phyloP scores from a whole-genome alignment of 2,113 vertebrate species.

The Nycticebus coucang region DNA sequence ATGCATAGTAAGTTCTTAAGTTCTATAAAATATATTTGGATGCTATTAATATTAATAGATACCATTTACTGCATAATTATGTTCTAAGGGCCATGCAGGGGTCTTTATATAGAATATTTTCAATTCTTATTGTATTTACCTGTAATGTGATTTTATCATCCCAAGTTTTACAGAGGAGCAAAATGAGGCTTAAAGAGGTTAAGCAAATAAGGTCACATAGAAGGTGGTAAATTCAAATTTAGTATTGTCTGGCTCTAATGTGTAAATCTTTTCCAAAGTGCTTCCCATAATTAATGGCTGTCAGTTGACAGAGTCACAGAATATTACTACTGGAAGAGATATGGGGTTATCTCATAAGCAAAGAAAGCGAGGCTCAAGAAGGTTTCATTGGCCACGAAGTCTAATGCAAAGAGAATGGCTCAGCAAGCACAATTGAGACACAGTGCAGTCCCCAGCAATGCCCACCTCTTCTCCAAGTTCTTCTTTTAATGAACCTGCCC shows the following conservation, averaged over 20 bases:
- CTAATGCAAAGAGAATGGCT: not conserved
- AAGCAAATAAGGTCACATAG: not conserved
- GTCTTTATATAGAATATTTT: not conserved
- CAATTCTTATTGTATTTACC: not conserved
- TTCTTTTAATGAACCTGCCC: not conserved
- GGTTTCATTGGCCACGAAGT: not conserved
- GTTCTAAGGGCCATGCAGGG: not conserved
- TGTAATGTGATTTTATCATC: not conserved
- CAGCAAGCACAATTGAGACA: not conserved
- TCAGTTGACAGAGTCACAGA: not conserved
- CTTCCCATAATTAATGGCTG: not conserved
- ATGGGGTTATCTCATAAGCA: not conserved
- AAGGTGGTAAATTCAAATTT: not conserved
- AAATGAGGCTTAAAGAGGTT: not conserved
- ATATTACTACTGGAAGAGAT: not conserved
- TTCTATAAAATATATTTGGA: not conserved
- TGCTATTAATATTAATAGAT: not conserved
- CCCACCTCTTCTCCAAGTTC: not conserved
- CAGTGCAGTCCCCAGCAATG: too few species aligned
- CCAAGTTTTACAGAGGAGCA: not conserved
- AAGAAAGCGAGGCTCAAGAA: not conserved
- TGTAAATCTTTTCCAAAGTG: not conserved
- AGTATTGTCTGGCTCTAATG: not conserved
- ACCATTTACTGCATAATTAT: not conserved
- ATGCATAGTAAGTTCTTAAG: not conserved